Evolutionary conservation across 2,888 invertebrate species (phyloP).

Genomic region (Dioctria linearis): DNA sequence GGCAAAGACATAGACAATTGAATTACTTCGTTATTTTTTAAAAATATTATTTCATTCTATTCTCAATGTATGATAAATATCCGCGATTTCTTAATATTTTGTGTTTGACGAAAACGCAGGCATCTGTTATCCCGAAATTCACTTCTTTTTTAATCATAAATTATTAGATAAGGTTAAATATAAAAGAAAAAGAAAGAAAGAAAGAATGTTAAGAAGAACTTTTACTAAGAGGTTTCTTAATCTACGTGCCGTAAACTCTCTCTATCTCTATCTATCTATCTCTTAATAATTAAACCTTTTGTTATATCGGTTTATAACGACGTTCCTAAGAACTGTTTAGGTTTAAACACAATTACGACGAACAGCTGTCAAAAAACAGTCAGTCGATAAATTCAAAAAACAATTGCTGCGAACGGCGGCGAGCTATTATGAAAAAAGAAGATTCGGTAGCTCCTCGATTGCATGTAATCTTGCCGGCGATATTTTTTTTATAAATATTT

Average conservation of each 20-base stretch:
- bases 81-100: too few species aligned
- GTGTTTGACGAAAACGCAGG: neutral
- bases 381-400: too few species aligned
- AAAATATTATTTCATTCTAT: too few species aligned
- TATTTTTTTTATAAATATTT: too few species aligned
- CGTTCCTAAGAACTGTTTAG: neutral
- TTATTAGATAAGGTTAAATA: slow-evolving; percentile 24
- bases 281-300: neutral
- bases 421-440: too few species aligned
- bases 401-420: too few species aligned
- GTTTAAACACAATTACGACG: too few species aligned
- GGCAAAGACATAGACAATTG: slow-evolving; percentile 32
- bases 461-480: too few species aligned
- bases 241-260: slow-evolving; percentile 45
- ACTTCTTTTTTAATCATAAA: slow-evolving; percentile 25
- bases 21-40: neutral
- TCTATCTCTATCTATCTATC: neutral
- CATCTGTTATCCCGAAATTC: slow-evolving; percentile 33
- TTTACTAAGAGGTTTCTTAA: slow-evolving; percentile 49
- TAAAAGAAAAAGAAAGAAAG: slow-evolving; percentile 22
- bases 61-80: too few species aligned
- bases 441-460: too few species aligned
- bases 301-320: neutral
- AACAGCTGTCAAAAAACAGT: too few species aligned
- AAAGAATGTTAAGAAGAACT: slow-evolving; percentile 44